Conservation (phyloP, 2,797 vertebrate species). For the Poeciliopsis paucimaculata region DNA sequence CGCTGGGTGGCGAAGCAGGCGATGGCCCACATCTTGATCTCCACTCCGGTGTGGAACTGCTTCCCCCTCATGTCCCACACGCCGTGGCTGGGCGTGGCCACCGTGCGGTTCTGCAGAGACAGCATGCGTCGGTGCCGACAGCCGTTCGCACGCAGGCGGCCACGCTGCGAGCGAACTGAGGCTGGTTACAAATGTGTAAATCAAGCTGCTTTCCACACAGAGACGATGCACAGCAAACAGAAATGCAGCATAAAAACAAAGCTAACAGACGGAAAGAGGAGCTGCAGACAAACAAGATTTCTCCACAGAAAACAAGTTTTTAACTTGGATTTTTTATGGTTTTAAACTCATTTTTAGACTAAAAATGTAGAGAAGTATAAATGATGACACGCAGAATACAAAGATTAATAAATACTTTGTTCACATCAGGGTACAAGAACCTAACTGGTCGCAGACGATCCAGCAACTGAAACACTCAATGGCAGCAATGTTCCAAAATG, state of each 20-base stretch:
- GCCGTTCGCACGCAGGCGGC: conserved; percentile 42
- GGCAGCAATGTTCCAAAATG: too few relatives aligned
- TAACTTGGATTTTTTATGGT: neutral
- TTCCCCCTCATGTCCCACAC: conserved; percentile 99
- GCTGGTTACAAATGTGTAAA: neutral
- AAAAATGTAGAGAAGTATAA: neutral
- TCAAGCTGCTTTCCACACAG: neutral
- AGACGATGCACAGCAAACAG: neutral
- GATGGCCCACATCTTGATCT: conserved; percentile 99
- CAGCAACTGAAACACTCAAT: too few relatives aligned
- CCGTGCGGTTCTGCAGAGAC: conserved; percentile 90
- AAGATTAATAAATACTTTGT: neutral
- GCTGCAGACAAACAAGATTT: neutral
- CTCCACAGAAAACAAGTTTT: neutral
- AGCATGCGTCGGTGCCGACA: conserved; percentile 66
- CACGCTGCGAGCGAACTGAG: conserved; percentile 6
- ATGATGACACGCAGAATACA: neutral
- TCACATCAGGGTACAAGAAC: too few relatives aligned
- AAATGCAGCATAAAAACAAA: neutral
- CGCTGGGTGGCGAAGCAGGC: conserved; percentile 98
- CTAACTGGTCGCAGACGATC: too few relatives aligned
- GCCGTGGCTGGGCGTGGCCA: conserved; percentile 96
- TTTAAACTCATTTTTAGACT: neutral
- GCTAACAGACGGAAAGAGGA: neutral
- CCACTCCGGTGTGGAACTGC: conserved; percentile 96